Conservation (phyloP, 2,797 vertebrate genomes). For the Semotilus atromaculatus region DNA sequence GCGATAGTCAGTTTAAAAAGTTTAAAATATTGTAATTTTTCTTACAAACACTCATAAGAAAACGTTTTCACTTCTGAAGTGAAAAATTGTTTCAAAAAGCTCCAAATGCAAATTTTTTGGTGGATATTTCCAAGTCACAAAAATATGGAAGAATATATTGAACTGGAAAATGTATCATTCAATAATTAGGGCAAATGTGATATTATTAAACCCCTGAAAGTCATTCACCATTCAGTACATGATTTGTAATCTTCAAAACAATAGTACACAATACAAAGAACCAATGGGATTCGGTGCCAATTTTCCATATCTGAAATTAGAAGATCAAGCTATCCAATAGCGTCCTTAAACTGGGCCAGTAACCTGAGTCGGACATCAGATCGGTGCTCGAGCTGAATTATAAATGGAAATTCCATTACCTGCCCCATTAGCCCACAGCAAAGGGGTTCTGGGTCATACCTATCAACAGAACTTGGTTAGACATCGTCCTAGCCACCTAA, state of each 20-base stretch:
- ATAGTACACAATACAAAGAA: conserved; percentile 43
- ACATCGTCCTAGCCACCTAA: conserved; percentile 48
- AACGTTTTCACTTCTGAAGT: too few relatives aligned
- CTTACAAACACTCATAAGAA: too few relatives aligned
- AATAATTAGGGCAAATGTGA: background rate
- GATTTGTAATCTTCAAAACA: conserved; percentile 42
- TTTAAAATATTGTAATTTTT: too few relatives aligned
- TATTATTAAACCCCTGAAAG: conserved; percentile 31
- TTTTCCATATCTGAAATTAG: conserved; percentile 56
- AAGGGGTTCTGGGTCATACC: conserved; percentile 43
- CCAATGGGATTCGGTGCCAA: conserved; percentile 47
- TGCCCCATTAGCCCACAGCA: conserved; percentile 65
- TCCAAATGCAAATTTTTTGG: too few relatives aligned
- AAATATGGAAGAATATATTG: background rate
- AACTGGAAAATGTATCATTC: background rate
- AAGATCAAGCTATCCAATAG: conserved; percentile 52
- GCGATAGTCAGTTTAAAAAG: too few relatives aligned
- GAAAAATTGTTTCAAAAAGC: too few relatives aligned
- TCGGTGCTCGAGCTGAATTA: conserved; percentile 81
- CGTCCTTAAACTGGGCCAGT: conserved; percentile 73
- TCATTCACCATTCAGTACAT: conserved; percentile 24
- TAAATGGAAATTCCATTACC: conserved; percentile 87
- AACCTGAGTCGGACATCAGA: conserved; percentile 76
- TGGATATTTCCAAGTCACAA: background rate
- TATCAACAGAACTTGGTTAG: conserved; percentile 55